Conservation (phyloP, 1,140 invertebrate species). For the Drosophila eugracilis region DNA sequence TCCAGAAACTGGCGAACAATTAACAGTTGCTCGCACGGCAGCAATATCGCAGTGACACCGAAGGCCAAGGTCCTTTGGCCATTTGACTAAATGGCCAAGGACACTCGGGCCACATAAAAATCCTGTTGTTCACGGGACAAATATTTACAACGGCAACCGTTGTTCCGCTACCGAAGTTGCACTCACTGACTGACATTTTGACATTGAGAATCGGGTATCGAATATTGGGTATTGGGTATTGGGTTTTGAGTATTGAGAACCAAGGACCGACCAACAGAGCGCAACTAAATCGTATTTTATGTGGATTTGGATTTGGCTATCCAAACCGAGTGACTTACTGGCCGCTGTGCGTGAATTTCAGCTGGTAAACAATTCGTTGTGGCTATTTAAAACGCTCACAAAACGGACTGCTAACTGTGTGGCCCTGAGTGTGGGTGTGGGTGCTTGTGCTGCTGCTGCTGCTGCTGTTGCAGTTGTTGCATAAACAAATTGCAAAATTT, state of each 20-base stretch:
- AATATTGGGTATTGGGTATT: no score
- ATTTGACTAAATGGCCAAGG: constrained; percentile 57
- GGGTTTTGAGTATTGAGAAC: no score
- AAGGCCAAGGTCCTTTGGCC: constrained; percentile 33
- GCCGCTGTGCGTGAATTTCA: constrained; percentile 71
- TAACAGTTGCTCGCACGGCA: constrained; percentile 63
- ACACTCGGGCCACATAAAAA: constrained; percentile 51
- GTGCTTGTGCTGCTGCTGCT: no score
- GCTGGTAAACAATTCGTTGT: constrained; percentile 72
- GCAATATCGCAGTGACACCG: constrained; percentile 23
- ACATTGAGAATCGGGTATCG: constrained; percentile 15
- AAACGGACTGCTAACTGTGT: constrained; percentile 18
- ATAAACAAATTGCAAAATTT: constrained; percentile 60
- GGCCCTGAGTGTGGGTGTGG: constrained; percentile 14
- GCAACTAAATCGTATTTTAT: constrained; percentile 77
- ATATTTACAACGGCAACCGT: constrained; percentile 69
- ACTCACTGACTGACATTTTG: constrained; percentile 16
- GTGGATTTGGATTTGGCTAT: constrained; percentile 34
- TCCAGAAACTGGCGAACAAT: constrained; percentile 60
- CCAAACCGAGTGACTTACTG: constrained; percentile 34
- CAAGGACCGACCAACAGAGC: constrained; percentile 45
- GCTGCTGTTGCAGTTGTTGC: constrained; percentile 34
- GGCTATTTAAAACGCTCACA: constrained; percentile 66
- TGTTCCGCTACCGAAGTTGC: constrained; percentile 62
- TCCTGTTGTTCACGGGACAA: constrained; percentile 43